Conservation (phyloP, 2,797 vertebrate species). For the Danio jaintianensis region DNA sequence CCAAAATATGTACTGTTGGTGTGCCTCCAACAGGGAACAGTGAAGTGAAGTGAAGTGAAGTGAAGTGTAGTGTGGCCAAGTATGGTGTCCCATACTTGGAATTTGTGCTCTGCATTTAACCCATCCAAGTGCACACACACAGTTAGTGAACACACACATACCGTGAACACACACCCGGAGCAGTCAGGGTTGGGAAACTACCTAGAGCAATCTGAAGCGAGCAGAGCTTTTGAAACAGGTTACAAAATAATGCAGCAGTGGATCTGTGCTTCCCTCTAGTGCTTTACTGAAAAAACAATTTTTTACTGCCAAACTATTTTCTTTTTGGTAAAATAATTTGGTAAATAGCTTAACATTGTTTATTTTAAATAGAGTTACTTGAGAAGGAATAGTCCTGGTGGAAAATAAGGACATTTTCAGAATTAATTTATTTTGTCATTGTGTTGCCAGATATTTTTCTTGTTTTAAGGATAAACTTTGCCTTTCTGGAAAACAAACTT, state of each 20-base stretch:
- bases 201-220: background rate
- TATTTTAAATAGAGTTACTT: background rate
- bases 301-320: background rate
- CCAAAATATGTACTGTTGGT: too few relatives aligned
- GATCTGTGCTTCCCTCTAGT: constrained; percentile 43
- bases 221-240: constrained; percentile 12
- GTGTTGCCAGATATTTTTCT: background rate
- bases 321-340: background rate
- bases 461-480: background rate
- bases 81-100: too few relatives aligned
- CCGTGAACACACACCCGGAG: too few relatives aligned
- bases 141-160: too few relatives aligned
- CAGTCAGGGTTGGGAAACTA: too few relatives aligned
- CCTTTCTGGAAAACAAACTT: too few relatives aligned
- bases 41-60: too few relatives aligned
- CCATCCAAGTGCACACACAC: too few relatives aligned
- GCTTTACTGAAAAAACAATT: background rate
- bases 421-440: too few relatives aligned
- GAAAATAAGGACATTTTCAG: background rate
- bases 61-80: too few relatives aligned
- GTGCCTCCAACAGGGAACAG: too few relatives aligned
- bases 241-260: constrained; percentile 34
- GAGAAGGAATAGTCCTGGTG: background rate
- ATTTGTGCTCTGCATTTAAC: too few relatives aligned
- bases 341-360: background rate